A percentile compares a stretch with the other conserved stretches of the same genome.
phyloP scores from a whole-genome alignment of 2,113 vertebrate genomes.

The Oncorhynchus clarkii region DNA sequence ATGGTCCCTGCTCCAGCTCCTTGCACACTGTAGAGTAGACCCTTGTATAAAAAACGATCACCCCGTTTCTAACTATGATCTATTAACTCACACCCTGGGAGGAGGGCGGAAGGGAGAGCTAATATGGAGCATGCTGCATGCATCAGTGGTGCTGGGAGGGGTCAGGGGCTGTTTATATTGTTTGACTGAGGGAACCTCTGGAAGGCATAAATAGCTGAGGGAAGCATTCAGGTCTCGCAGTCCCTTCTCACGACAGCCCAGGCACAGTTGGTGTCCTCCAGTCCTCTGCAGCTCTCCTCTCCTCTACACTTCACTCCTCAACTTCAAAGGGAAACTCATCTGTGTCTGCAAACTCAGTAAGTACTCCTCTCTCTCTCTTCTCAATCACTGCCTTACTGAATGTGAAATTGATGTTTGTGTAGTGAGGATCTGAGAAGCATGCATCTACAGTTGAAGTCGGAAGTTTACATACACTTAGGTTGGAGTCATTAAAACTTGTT shows the following conservation, averaged over 20 bases:
- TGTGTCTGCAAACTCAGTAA: too few species aligned
- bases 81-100: constrained; percentile 4
- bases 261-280: constrained; percentile 68
- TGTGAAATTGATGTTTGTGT: too few species aligned
- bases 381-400: too few species aligned
- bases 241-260: constrained; percentile 78
- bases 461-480: too few species aligned
- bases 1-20: not conserved
- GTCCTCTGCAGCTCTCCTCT: constrained; percentile 46
- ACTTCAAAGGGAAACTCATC: too few species aligned
- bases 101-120: constrained; percentile 30
- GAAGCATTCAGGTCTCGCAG: constrained; percentile 74
- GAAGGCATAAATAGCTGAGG: constrained; percentile 81
- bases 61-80: constrained; percentile 28
- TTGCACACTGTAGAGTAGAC: not conserved
- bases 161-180: constrained; percentile 69
- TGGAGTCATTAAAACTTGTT: too few species aligned
- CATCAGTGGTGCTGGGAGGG: constrained; percentile 61
- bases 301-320: constrained; percentile 6
- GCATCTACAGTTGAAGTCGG: too few species aligned
- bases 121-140: constrained; percentile 46
- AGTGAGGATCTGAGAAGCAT: too few species aligned
- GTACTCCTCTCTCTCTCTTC: too few species aligned
- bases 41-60: not conserved
- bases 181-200: constrained; percentile 67